These are phyloP conservation scores for Amaurobius ferox DNA, from an alignment of 2,888 invertebrate species.

Conservation along the genomic window DNA sequence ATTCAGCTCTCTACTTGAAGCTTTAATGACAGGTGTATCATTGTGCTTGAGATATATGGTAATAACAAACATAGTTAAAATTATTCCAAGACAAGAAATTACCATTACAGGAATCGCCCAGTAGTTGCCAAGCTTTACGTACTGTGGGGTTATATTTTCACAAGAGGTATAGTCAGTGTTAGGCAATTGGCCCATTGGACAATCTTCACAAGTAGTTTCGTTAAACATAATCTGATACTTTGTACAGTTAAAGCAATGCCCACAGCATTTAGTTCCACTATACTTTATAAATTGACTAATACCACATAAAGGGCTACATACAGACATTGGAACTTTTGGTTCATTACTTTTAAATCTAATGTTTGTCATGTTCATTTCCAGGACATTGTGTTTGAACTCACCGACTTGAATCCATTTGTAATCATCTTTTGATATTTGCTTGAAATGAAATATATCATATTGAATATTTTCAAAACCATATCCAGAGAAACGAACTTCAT, in stretches of 20 bases:
- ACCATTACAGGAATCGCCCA: slow-evolving; percentile 97
- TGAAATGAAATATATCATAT: slow-evolving; percentile 97
- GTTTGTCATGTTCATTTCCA: slow-evolving; percentile 82
- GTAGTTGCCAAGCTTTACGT: slow-evolving; percentile 82
- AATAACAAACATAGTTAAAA: slow-evolving; percentile 77
- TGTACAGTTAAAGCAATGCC: slow-evolving; percentile 94
- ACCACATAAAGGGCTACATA: slow-evolving; percentile 92
- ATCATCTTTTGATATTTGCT: slow-evolving; percentile 85
- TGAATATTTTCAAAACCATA: slow-evolving; percentile 95
- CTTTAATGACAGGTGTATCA: slow-evolving; percentile 79
- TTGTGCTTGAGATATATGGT: slow-evolving; percentile 77
- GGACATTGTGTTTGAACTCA: slow-evolving; percentile 89
- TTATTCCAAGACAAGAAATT: slow-evolving; percentile 78
- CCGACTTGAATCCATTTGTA: slow-evolving; percentile 92
- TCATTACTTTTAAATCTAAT: slow-evolving; percentile 71
- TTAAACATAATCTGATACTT: slow-evolving; percentile 89
- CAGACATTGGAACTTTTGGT: slow-evolving; percentile 85
- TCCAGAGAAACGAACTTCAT: slow-evolving; percentile 91
- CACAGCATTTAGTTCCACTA: slow-evolving; percentile 94
- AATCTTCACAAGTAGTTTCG: slow-evolving; percentile 90
- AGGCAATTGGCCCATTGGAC: slow-evolving; percentile 79
- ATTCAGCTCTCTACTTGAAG: slow-evolving; percentile 79
- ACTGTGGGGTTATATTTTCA: slow-evolving; percentile 85
- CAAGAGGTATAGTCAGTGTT: slow-evolving; percentile 79
- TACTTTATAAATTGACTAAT: slow-evolving; percentile 93